These are phyloP conservation scores for Dastarcus helophoroides DNA, from an alignment of 2,888 invertebrate species.

Conservation along the genomic window DNA sequence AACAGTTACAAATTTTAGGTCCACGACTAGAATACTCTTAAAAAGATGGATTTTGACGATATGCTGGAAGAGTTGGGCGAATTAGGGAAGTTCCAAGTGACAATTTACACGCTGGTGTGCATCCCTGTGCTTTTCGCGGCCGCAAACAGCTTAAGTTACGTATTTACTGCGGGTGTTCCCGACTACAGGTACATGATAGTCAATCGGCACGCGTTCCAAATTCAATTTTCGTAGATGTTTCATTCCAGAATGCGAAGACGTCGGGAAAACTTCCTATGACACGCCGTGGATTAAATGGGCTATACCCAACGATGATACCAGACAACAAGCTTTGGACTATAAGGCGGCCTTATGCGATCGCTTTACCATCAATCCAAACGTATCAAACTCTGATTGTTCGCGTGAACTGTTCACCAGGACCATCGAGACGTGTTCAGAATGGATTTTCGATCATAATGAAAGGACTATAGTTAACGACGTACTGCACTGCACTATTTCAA, in stretches of 20 bases:
- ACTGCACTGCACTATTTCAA: too few species aligned
- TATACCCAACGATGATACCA: slow-evolving; percentile 31
- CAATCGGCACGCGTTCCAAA: neutral
- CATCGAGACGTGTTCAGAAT: slow-evolving; percentile 37
- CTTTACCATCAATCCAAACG: slow-evolving; percentile 16
- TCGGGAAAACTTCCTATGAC: slow-evolving; percentile 27
- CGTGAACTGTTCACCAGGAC: slow-evolving; percentile 31
- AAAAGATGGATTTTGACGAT: slow-evolving; percentile 47
- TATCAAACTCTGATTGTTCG: slow-evolving; percentile 30
- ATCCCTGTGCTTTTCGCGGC: slow-evolving; percentile 48
- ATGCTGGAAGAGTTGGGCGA: slow-evolving; percentile 49
- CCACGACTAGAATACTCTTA: too few species aligned
- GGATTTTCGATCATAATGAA: slow-evolving; percentile 42
- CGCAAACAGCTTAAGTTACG: slow-evolving; percentile 49
- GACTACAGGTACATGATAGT: slow-evolving; percentile 40
- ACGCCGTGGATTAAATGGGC: slow-evolving; percentile 40
- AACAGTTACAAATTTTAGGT: too few species aligned
- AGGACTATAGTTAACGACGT: slow-evolving; percentile 48
- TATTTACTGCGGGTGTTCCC: slow-evolving; percentile 49
- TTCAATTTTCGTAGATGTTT: too few species aligned
- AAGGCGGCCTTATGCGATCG: slow-evolving; percentile 30
- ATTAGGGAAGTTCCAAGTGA: slow-evolving; percentile 46
- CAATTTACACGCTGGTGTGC: slow-evolving; percentile 45
- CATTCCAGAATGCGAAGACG: slow-evolving; percentile 44
- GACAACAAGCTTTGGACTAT: slow-evolving; percentile 22